Percentiles rank a stretch among this genome's conserved stretches.
Conservation (phyloP, 2,888 invertebrate species). For the Aspidiotus rigidus region DNA sequence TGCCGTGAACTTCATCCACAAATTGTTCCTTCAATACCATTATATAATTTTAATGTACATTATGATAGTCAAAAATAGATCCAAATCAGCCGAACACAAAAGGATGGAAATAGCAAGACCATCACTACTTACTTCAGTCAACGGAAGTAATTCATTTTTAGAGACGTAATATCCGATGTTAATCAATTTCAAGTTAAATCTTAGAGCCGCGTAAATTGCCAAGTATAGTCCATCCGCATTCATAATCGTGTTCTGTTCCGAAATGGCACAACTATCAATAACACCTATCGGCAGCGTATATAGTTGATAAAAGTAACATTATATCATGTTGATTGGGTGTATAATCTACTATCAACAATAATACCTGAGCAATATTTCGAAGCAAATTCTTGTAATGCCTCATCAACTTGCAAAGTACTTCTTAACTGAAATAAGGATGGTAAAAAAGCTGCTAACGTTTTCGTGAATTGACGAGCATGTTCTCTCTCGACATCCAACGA, state of each 20-base stretch:
- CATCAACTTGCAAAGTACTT: slow-evolving; percentile 75
- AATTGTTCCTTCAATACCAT: slow-evolving; percentile 61
- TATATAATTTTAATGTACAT: no score
- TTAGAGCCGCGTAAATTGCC: slow-evolving; percentile 74
- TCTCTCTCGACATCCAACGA: slow-evolving; percentile 65
- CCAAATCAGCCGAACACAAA: no score
- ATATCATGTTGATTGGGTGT: background rate
- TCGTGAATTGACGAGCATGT: slow-evolving; percentile 74
- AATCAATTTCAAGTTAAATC: slow-evolving; percentile 71
- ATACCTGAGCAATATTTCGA: slow-evolving; percentile 80
- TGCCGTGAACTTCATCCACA: slow-evolving; percentile 82
- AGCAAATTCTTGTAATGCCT: slow-evolving; percentile 82
- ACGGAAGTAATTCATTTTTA: slow-evolving; percentile 44
- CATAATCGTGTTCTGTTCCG: slow-evolving; percentile 54
- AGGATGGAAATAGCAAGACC: no score
- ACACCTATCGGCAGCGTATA: slow-evolving; percentile 22
- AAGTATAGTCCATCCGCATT: slow-evolving; percentile 93
- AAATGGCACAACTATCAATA: slow-evolving; percentile 25
- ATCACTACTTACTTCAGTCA: slow-evolving; percentile 46
- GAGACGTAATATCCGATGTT: slow-evolving; percentile 62
- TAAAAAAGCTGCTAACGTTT: slow-evolving; percentile 53
- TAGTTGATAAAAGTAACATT: background rate
- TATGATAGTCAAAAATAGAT: no score
- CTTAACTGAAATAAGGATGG: slow-evolving; percentile 65
- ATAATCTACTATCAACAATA: background rate